These are phyloP conservation scores for Phyto melanocephala DNA, from an alignment of 2,888 invertebrate genomes.

Conservation along the genomic window DNA sequence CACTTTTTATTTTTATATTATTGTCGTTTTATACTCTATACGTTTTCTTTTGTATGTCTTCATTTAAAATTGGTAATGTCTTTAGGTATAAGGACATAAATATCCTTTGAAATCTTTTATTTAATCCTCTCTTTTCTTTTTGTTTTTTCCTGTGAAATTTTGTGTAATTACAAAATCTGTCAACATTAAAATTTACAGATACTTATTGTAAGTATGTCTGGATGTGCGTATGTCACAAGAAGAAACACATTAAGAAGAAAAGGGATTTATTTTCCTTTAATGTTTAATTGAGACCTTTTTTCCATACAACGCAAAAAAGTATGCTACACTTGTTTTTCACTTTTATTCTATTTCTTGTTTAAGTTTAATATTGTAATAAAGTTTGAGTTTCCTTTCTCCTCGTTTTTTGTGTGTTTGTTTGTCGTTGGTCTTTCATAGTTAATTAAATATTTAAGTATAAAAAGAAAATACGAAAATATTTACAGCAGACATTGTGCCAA, in stretches of 20 bases:
- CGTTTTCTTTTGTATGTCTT: conserved; percentile 29
- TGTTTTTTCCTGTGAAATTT: neutral
- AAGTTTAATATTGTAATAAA: conserved; percentile 9
- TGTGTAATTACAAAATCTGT: conserved; percentile 39
- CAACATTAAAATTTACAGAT: conserved; percentile 9
- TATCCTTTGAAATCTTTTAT: conserved; percentile 8
- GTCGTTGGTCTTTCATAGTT: neutral
- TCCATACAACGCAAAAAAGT: conserved; percentile 9
- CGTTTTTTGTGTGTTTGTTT: neutral
- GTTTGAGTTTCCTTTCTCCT: neutral
- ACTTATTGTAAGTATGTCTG: neutral
- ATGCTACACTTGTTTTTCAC: neutral
- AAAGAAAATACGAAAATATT: neutral
- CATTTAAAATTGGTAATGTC: conserved; percentile 37
- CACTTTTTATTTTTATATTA: neutral
- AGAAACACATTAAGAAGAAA: neutral
- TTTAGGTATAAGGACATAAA: conserved; percentile 12
- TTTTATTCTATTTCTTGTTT: neutral
- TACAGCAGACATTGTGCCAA: neutral
- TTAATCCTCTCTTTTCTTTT: neutral
- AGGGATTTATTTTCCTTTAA: neutral
- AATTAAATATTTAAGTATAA: conserved; percentile 1
- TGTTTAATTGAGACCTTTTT: conserved; percentile 16
- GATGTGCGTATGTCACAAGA: neutral
- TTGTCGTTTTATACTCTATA: neutral